Evolutionary conservation across 1,140 invertebrate species (phyloP).

Genomic region (Bursaphelenchus mucronatus): DNA sequence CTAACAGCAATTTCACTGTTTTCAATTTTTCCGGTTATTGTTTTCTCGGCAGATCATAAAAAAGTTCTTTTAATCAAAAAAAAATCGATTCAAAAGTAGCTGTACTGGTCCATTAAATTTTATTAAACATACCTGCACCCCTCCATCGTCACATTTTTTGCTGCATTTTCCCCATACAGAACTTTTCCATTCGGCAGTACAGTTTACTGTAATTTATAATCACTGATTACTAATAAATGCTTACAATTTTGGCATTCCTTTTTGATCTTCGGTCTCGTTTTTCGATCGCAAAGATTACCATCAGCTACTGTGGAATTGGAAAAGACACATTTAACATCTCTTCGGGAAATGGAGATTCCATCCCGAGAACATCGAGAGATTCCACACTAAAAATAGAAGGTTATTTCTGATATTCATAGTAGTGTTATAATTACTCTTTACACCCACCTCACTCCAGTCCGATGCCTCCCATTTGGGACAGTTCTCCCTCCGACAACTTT

Average conservation of each 20-base stretch:
- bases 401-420: not conserved
- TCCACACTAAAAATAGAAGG: slow-evolving; percentile 39
- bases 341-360: slow-evolving; percentile 28
- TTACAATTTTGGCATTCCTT: slow-evolving; percentile 48
- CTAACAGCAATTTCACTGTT: too few species aligned
- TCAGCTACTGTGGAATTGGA: slow-evolving; percentile 51
- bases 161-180: slow-evolving; percentile 44
- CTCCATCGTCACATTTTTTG: slow-evolving; percentile 42
- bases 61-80: too few species aligned
- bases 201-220: slow-evolving; percentile 26
- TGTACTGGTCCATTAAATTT: too few species aligned
- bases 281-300: slow-evolving; percentile 43
- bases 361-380: slow-evolving; percentile 40
- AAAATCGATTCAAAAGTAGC: too few species aligned
- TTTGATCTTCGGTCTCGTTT: slow-evolving; percentile 51
- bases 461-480: slow-evolving; percentile 52
- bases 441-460: slow-evolving; percentile 43
- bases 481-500: slow-evolving; percentile 39
- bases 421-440: not conserved
- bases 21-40: too few species aligned
- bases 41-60: too few species aligned
- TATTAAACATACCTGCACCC: slow-evolving; percentile 28
- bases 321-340: slow-evolving; percentile 48
- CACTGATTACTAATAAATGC: not conserved
- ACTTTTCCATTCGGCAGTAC: slow-evolving; percentile 42